Base-by-base conservation (phyloP, 2,113 vertebrate species). In the Pluvialis apricaria region DNA sequence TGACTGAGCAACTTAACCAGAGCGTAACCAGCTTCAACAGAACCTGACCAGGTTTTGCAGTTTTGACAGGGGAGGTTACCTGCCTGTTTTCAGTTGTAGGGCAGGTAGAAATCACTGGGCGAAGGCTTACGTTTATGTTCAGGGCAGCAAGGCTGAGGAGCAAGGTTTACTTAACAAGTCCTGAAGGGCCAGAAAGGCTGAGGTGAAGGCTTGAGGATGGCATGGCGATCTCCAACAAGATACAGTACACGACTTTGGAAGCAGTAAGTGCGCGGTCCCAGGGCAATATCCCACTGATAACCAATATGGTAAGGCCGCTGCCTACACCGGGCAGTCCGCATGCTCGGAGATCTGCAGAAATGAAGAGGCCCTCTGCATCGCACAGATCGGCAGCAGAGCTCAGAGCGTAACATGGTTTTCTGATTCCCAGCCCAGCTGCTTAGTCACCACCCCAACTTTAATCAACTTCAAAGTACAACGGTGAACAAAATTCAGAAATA, bases 301-400 rank as follows among this genome's bases (percentile, higher is more conserved):
- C 1, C 18, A 20, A 19, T 1, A 21, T 0, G 4, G 42, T 22
- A 51, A 55, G 79, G 44, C 26, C 0, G 3, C 78, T 61, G n/a
- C 32, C 65, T 45, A 38, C 4, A 13, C 17, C 3, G 8, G 40
- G 49, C 40, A 36, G 44, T 24, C 26, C 0, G 1, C 32, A 7
- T 2, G 5, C 1, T 4, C 4, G 5, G 57, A 31, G 34, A 49
- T 20, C 28, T 62, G 92, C 64, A 86, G 68, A 54, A 70, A 58
- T 0, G 13, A 28, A 42, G 51, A 85, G 42, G 28, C 16, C 4
- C 42, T 58, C 58, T 34, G 51, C 72, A 42, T 6, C 45, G 77
- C 69, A 55, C 1, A 73, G 49, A 61, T 4, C 72, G 80, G 71
- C 79, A 90, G 58, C 58, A 58, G 36, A 81, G 45, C 82, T 82